These are phyloP conservation scores for Dallia pectoralis DNA, from an alignment of 2,797 vertebrate species.

Conservation along the genomic window DNA sequence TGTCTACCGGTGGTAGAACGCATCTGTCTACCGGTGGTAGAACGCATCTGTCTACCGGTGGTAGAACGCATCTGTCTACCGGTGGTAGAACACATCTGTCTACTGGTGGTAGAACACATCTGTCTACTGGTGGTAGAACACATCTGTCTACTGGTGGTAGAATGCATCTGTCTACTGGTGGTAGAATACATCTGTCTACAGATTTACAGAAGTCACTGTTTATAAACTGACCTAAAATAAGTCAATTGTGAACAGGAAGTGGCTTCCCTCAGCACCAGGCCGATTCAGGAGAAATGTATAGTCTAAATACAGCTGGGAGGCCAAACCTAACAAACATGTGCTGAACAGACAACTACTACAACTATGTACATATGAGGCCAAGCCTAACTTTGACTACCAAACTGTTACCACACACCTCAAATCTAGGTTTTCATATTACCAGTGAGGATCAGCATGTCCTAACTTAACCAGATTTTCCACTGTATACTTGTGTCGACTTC, in stretches of 20 bases:
- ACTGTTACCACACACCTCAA: too few relatives aligned
- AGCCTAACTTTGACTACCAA: neutral
- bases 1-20: slow-evolving; percentile 29
- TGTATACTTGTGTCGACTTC: too few relatives aligned
- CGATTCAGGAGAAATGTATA: slow-evolving; percentile 40
- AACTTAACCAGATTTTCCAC: too few relatives aligned
- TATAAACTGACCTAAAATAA: slow-evolving; percentile 42
- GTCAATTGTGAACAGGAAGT: slow-evolving; percentile 53
- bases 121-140: slow-evolving; percentile 35
- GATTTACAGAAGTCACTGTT: slow-evolving; percentile 52
- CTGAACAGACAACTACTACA: slow-evolving; percentile 29
- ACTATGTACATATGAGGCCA: neutral
- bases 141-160: slow-evolving; percentile 38
- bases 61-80: slow-evolving; percentile 25
- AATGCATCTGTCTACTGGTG: slow-evolving; percentile 36
- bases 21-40: slow-evolving; percentile 30
- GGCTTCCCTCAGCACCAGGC: slow-evolving; percentile 29
- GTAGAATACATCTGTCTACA: slow-evolving; percentile 11
- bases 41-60: slow-evolving; percentile 36
- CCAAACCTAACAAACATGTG: slow-evolving; percentile 35
- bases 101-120: slow-evolving; percentile 42
- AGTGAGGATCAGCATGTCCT: too few relatives aligned
- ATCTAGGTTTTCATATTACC: neutral
- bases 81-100: slow-evolving; percentile 40
- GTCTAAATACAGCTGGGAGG: slow-evolving; percentile 67